Percentiles rank a stretch among this genome's conserved stretches.
Evolutionary conservation across 1,140 invertebrate genomes (phyloP).

Genomic region (Chelonus insularis): DNA sequence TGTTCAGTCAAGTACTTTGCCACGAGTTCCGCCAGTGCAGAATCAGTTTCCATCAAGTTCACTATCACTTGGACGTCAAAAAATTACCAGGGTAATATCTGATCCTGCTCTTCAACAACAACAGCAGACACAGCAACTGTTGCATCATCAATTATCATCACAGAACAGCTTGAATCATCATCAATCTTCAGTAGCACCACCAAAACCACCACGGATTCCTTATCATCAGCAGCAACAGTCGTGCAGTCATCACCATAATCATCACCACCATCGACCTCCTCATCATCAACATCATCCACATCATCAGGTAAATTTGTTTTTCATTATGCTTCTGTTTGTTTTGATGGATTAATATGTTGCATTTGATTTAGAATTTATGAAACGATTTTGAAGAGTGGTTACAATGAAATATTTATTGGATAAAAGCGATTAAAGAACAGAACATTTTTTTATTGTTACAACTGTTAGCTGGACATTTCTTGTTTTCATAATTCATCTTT

Average conservation of each 20-base stretch:
- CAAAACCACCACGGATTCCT: conserved; percentile 72
- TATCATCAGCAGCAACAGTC: conserved; percentile 44
- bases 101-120: conserved; percentile 50
- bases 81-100: conserved; percentile 53
- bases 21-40: conserved; percentile 48
- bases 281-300: conserved; percentile 36
- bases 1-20: conserved; percentile 52
- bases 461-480: too few relatives aligned
- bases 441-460: too few relatives aligned
- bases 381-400: too few relatives aligned
- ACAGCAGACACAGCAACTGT: conserved; percentile 23
- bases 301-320: not conserved
- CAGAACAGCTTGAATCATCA: conserved; percentile 42
- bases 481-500: too few relatives aligned
- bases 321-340: too few relatives aligned
- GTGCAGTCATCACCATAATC: conserved; percentile 37
- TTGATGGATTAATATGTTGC: conserved; percentile 55
- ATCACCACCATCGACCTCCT: conserved; percentile 46
- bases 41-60: conserved; percentile 51
- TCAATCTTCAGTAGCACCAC: conserved; percentile 64
- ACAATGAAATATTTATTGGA: too few relatives aligned
- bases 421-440: too few relatives aligned
- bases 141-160: conserved; percentile 30
- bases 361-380: conserved; percentile 48
- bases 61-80: conserved; percentile 52